phyloP scores from a whole-genome alignment of 2,888 invertebrate species.

The Nasonia oneida region DNA sequence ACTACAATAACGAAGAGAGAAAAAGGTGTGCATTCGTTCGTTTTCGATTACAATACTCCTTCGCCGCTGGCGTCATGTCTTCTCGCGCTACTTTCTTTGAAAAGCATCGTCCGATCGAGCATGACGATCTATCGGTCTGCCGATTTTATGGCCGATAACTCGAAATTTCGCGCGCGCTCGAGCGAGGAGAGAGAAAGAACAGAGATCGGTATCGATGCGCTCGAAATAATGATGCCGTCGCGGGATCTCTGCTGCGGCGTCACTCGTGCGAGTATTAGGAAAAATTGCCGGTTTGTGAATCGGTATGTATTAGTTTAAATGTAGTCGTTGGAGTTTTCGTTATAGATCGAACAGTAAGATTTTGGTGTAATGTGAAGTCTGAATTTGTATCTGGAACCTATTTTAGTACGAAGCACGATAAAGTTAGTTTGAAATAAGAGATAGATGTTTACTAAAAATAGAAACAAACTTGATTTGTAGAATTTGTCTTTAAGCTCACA shows the following conservation, averaged over 20 bases:
- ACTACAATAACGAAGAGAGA: neutral
- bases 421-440: too few species aligned
- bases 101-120: constrained; percentile 28
- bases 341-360: neutral
- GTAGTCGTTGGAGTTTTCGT: neutral
- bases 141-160: constrained; percentile 46
- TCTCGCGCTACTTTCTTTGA: constrained; percentile 29
- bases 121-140: neutral
- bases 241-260: neutral
- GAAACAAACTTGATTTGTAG: neutral
- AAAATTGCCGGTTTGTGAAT: neutral
- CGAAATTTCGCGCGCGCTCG: constrained; percentile 25
- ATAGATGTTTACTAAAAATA: neutral
- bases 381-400: neutral
- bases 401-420: neutral
- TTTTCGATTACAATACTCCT: constrained; percentile 34
- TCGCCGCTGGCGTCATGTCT: neutral
- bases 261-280: constrained; percentile 34
- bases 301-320: neutral
- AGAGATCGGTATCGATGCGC: constrained; percentile 10
- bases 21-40: neutral
- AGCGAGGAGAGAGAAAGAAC: neutral
- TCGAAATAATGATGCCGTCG: constrained; percentile 1
- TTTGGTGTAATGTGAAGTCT: neutral
- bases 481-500: neutral